phyloP scores from a whole-genome alignment of 2,113 vertebrate species.

The Astatotilapia flaviijosephi region DNA sequence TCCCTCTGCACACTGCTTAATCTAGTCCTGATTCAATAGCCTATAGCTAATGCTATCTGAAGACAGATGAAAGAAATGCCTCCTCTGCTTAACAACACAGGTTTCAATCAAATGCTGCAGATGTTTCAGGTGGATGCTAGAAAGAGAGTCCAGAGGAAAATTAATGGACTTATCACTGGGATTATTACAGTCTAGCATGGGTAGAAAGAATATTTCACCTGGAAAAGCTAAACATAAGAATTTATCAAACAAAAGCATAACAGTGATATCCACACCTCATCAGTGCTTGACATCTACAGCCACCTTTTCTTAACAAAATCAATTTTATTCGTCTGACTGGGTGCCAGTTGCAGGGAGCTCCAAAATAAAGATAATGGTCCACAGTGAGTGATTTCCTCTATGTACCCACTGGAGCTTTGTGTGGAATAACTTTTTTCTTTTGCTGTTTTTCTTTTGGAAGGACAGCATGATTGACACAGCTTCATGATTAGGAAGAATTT shows the following conservation, averaged over 20 bases:
- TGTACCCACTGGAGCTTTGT: not conserved
- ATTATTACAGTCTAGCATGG: not conserved
- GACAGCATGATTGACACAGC: not conserved
- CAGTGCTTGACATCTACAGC: not conserved
- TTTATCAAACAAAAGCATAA: not conserved
- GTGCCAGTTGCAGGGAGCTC: not conserved
- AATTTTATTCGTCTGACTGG: not conserved
- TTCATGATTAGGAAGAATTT: constrained; percentile 1
- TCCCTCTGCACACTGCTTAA: not conserved
- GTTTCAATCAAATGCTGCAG: constrained; percentile 1
- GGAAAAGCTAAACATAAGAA: not conserved
- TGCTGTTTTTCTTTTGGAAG: not conserved
- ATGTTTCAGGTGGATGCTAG: not conserved
- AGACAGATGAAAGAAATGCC: constrained; percentile 7
- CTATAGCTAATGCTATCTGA: not conserved
- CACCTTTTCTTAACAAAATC: not conserved
- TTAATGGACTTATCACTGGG: not conserved
- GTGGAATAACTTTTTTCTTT: not conserved
- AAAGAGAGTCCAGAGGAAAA: not conserved
- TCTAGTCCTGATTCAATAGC: not conserved
- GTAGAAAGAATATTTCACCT: not conserved
- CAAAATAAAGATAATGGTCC: not conserved
- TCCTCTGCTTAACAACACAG: not conserved
- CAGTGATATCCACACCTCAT: not conserved
- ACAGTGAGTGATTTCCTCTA: not conserved